Evolutionary conservation across 2,888 invertebrate genomes (phyloP), one percentile per base, ranked within the genome.

Genomic region (Torymus texanus): DNA sequence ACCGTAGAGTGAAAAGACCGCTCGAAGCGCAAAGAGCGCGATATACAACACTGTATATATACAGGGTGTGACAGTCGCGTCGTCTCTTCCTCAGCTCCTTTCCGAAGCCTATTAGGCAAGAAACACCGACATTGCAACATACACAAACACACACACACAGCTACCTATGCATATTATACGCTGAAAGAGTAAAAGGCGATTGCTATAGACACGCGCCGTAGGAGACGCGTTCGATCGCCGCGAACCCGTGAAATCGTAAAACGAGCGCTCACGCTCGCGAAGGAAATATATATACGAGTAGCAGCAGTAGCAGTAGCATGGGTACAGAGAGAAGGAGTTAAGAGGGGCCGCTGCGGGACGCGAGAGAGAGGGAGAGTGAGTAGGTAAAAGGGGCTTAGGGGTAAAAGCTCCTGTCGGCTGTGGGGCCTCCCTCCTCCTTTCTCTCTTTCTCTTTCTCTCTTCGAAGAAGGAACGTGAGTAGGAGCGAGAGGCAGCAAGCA

Each of bases 321-420:
- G 16, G 56, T 29, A 14, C 11, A 24, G 68, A 4, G 56, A 18
- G 55, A 55, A 24, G 68, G 68, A 68, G 75, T 68, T 68, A 75
- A 68, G 76, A 67, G 67, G 58, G 68, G 70, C 53, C 24, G 16
- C 41, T 5, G 41, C 41, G 41, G 41, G 41, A 41, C n/a, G 61
- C 11, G 72, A 75, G 53, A 41, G 51, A 14, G 77, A 51, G 78
- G 18, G 73, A 41, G 68, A 58, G 18, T 58, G 55, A 67, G 11
- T 75, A 71, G 73, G 74, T 65, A 79, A 74, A 79, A 63, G 83
- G 84, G 82, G 84, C 84, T 84, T 83, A 84, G 84, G 84, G 84
- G 85, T 85, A 84, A 84, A 84, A 84, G 85, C 83, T 81, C 78
- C 82, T 74, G 82, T 70, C 67, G 63, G 74, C 61, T 50, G 53